Conservation (phyloP, 2,888 invertebrate genomes). For the Eupelmus urozonus region DNA sequence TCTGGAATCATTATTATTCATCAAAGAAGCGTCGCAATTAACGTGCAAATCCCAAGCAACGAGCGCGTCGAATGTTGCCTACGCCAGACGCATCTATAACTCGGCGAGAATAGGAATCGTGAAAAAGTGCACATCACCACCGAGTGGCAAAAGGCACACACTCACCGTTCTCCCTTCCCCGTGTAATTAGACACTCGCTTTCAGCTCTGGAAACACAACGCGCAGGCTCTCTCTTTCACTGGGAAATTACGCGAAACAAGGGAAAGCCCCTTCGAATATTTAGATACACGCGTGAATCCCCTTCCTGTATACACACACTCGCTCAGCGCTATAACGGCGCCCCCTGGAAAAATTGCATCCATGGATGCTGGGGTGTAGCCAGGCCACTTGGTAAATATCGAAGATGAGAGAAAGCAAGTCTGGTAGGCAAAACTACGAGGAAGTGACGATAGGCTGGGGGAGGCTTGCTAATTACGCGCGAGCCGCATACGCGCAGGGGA, state of each 20-base stretch:
- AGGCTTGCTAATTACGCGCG: conserved; percentile 41
- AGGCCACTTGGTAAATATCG: conserved; percentile 28
- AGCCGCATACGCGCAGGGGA: conserved; percentile 1
- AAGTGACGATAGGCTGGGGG: neutral
- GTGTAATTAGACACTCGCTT: conserved; percentile 75
- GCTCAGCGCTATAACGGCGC: neutral
- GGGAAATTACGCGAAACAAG: conserved; percentile 74
- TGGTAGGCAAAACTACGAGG: neutral
- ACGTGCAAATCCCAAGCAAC: conserved; percentile 30
- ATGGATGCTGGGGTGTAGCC: neutral
- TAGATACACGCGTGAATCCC: conserved; percentile 28
- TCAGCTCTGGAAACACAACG: conserved; percentile 68
- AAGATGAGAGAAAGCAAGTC: conserved; percentile 9
- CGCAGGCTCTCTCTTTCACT: conserved; percentile 59
- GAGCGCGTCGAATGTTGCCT: conserved; percentile 17
- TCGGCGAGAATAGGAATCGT: neutral
- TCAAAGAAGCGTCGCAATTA: conserved; percentile 5
- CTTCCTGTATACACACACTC: neutral
- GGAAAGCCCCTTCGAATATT: conserved; percentile 64
- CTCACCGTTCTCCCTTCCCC: conserved; percentile 42
- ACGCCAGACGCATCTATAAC: neutral
- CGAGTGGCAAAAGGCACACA: neutral
- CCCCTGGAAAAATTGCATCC: conserved; percentile 33
- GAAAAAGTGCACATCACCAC: conserved; percentile 19
- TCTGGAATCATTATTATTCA: conserved; percentile 1